These are phyloP conservation scores for Ptychobarbus kaznakovi DNA, from an alignment of 2,797 vertebrate genomes.

Conservation along the genomic window DNA sequence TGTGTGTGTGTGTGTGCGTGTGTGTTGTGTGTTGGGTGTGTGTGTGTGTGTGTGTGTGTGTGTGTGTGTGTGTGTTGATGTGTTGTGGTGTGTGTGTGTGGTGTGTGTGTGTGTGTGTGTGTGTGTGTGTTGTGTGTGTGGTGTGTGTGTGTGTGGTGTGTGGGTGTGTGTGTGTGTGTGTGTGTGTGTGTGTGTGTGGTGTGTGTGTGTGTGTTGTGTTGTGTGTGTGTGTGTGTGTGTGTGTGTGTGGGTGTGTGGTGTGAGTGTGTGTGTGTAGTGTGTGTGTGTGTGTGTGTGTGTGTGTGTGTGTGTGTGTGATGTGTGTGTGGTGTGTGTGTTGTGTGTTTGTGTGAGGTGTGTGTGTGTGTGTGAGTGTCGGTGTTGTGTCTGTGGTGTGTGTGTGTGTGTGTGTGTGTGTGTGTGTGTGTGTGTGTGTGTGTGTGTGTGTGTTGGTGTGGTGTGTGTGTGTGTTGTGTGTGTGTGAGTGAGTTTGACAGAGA, in stretches of 20 bases:
- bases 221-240: slow-evolving; percentile 31
- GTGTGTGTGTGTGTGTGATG: slow-evolving; percentile 28
- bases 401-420: slow-evolving; percentile 30
- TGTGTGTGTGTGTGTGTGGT: slow-evolving; percentile 30
- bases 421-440: slow-evolving; percentile 27
- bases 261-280: too few species aligned
- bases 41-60: slow-evolving; percentile 31
- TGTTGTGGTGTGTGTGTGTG: too few species aligned
- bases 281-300: slow-evolving; percentile 31
- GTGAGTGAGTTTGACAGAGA: slow-evolving; percentile 8
- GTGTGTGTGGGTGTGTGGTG: too few species aligned
- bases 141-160: slow-evolving; percentile 25
- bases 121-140: slow-evolving; percentile 32
- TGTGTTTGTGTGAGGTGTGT: too few species aligned
- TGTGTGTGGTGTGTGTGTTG: too few species aligned
- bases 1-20: slow-evolving; percentile 28
- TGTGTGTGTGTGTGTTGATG: slow-evolving; percentile 29
- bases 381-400: too few species aligned
- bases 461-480: slow-evolving; percentile 31
- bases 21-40: too few species aligned
- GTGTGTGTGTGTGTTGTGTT: too few species aligned
- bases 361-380: slow-evolving; percentile 31
- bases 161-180: slow-evolving; percentile 29
- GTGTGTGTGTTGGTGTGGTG: slow-evolving; percentile 29
- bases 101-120: slow-evolving; percentile 28